Evolutionary conservation across 1,140 invertebrate species (phyloP).

Genomic region (Micrasema longulum): DNA sequence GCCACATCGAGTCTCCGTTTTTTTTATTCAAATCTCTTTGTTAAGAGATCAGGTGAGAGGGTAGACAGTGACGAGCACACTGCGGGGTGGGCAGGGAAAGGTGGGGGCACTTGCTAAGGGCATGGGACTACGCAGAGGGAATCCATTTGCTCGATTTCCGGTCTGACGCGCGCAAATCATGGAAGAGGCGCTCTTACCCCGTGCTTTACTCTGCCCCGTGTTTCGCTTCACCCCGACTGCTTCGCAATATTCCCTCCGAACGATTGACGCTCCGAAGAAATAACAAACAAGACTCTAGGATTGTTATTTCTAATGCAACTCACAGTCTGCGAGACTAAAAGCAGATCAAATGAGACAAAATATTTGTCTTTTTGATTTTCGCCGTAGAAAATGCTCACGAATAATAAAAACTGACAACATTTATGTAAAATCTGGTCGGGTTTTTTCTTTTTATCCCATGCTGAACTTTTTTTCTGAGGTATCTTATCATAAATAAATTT

Average conservation of each 20-base stretch:
- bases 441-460: no score
- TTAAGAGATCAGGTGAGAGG: conserved; percentile 13
- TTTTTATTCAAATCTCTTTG: conserved; percentile 9
- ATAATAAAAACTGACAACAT: no score
- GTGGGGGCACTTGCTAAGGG: conserved; percentile 19
- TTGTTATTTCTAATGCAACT: conserved; percentile 15
- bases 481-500: no score
- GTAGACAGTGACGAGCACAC: neutral
- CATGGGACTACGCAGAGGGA: conserved; percentile 28
- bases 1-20: neutral
- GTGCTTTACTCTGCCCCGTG: conserved; percentile 8
- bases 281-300: conserved; percentile 19
- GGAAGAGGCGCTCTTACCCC: conserved; percentile 30
- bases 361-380: no score
- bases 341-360: no score
- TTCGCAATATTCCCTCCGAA: conserved; percentile 11
- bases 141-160: conserved; percentile 54
- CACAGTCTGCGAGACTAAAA: neutral
- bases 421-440: no score
- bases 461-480: no score
- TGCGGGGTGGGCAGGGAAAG: neutral
- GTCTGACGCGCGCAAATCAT: conserved; percentile 52
- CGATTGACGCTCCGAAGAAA: conserved; percentile 19
- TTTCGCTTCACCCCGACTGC: conserved; percentile 12
- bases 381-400: no score